A percentile compares a stretch with the other conserved stretches of the same genome.
Evolutionary conservation across 2,888 invertebrate species (phyloP).

Genomic region (Polyploca ridens): DNA sequence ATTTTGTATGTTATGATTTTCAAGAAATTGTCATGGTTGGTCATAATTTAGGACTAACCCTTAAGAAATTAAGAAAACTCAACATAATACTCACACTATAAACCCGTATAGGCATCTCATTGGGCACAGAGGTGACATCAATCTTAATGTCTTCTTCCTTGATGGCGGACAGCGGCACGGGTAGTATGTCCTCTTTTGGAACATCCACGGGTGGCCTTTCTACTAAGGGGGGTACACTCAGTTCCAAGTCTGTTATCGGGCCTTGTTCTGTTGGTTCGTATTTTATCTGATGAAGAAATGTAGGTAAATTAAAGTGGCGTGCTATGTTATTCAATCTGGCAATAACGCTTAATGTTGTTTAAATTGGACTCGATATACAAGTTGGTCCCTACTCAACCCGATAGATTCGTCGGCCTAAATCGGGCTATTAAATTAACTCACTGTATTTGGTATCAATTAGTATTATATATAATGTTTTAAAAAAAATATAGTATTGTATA

Average conservation of each 20-base stretch:
- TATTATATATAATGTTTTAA: too few species aligned
- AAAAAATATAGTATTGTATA: too few species aligned
- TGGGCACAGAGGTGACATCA: constrained; percentile 55
- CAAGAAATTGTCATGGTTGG: too few species aligned
- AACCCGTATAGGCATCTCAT: constrained; percentile 60
- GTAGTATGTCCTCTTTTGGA: constrained; percentile 47
- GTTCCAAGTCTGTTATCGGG: constrained; percentile 36
- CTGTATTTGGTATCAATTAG: too few species aligned
- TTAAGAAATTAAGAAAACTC: neutral
- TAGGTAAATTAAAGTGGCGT: neutral
- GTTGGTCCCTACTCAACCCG: too few species aligned
- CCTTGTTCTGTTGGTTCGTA: constrained; percentile 51
- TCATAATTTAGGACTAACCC: neutral
- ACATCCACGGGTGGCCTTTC: constrained; percentile 44
- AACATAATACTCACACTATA: constrained; percentile 59
- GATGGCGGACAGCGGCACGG: constrained; percentile 70
- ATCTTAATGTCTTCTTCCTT: constrained; percentile 74
- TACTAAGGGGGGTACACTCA: constrained; percentile 38
- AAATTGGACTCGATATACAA: too few species aligned
- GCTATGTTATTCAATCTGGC: too few species aligned
- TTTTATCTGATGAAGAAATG: constrained; percentile 49
- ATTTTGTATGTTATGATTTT: too few species aligned
- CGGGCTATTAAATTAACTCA: too few species aligned
- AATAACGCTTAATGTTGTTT: too few species aligned
- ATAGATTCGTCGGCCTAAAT: too few species aligned